Percentiles rank a stretch among this genome's conserved stretches.
Conservation (phyloP, 2,888 invertebrate species). For the Ariolimax columbianus region DNA sequence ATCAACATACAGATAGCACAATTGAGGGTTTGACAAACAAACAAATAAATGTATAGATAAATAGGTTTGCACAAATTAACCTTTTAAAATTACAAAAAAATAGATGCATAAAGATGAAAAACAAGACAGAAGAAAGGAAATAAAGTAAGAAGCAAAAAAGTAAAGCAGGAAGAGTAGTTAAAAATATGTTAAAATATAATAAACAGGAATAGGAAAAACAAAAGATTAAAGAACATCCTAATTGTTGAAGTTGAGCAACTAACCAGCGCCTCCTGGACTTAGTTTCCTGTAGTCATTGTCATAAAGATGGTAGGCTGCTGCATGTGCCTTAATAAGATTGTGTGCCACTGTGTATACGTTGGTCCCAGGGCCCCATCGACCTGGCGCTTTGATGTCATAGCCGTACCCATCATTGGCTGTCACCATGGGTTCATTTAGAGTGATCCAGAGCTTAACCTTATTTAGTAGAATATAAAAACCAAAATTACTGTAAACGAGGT, state of each 20-base stretch:
- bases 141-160: no score
- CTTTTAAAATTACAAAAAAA: no score
- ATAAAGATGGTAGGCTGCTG: slow-evolving; percentile 82
- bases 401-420: slow-evolving; percentile 64
- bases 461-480: background rate
- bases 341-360: slow-evolving; percentile 84
- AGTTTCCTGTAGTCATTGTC: slow-evolving; percentile 58
- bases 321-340: slow-evolving; percentile 84
- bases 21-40: no score
- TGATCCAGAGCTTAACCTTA: slow-evolving; percentile 84
- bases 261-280: slow-evolving; percentile 30
- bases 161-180: no score
- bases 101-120: no score
- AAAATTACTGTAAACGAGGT: background rate
- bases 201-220: no score
- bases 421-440: slow-evolving; percentile 85
- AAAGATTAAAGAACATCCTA: background rate
- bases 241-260: background rate
- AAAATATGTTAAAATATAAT: no score
- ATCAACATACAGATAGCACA: no score
- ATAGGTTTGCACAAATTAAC: no score
- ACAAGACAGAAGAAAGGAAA: no score
- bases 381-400: slow-evolving; percentile 63
- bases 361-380: slow-evolving; percentile 60
- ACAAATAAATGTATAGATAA: no score